Evolutionary conservation across 2,113 vertebrate species (phyloP).

Genomic region (Merops nubicus): DNA sequence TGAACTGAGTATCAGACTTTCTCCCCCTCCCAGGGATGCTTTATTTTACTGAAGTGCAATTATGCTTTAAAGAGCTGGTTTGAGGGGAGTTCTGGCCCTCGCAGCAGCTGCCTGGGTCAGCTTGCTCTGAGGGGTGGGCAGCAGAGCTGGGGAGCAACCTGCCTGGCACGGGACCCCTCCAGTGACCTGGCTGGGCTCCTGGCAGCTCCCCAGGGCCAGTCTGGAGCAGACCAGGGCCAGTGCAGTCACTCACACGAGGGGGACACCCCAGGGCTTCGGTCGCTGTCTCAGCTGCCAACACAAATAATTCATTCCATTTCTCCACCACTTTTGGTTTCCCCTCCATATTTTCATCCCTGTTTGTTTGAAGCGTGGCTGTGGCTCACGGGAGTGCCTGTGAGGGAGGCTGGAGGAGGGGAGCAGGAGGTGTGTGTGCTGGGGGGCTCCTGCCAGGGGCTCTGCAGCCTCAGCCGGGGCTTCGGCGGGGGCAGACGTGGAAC

Average conservation of each 20-base stretch:
- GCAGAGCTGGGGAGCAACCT: not conserved
- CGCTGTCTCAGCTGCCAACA: not conserved
- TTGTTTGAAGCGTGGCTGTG: fast-evolving
- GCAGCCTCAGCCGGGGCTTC: not conserved
- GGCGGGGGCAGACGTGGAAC: not conserved
- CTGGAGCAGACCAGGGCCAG: not conserved
- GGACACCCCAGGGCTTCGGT: not conserved
- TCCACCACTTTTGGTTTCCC: not conserved
- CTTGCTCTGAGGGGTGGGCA: not conserved
- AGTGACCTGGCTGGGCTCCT: not conserved
- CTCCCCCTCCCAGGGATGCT: not conserved
- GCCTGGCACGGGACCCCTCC: not conserved
- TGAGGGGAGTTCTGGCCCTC: fast-evolving
- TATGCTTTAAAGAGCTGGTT: fast-evolving
- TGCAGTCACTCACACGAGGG: fast-evolving
- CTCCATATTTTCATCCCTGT: not conserved
- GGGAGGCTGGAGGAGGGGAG: not conserved
- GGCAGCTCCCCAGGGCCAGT: not conserved
- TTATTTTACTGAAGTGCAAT: fast-evolving
- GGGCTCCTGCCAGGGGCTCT: not conserved
- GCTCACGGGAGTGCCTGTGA: no score
- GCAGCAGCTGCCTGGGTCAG: fast-evolving
- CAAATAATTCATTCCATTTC: not conserved
- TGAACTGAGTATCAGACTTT: no score
- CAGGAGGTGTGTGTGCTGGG: not conserved